These are phyloP conservation scores for Graphium colonna DNA, from an alignment of 2,888 invertebrate species.

Conservation along the genomic window DNA sequence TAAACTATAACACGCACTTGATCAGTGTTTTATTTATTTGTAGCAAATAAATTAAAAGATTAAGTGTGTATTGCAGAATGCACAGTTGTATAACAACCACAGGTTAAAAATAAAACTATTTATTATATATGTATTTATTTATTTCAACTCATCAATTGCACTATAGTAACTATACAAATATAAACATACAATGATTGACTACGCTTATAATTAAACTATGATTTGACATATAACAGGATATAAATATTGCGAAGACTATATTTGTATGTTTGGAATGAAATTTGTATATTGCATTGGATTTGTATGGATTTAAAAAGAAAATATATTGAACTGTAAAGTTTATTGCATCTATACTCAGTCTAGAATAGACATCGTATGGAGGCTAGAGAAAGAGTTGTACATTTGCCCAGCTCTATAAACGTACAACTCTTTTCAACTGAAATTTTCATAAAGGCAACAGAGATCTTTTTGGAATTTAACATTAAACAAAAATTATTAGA, in stretches of 20 bases:
- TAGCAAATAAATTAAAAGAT: too few relatives aligned
- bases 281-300: conserved; percentile 7
- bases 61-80: too few relatives aligned
- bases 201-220: conserved; percentile 45
- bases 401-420: conserved; percentile 76
- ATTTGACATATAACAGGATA: conserved; percentile 21
- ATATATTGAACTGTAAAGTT: conserved; percentile 6
- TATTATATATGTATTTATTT: conserved; percentile 54
- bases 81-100: too few relatives aligned
- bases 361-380: background rate
- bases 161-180: conserved; percentile 74
- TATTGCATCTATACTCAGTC: conserved; percentile 2
- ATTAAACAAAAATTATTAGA: conserved; percentile 19
- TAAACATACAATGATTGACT: conserved; percentile 64
- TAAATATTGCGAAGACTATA: conserved; percentile 30
- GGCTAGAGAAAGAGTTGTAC: conserved; percentile 60
- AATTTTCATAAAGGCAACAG: conserved; percentile 30
- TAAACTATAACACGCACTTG: too few relatives aligned
- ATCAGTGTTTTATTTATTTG: background rate
- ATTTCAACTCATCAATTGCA: conserved; percentile 73
- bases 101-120: conserved; percentile 33
- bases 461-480: conserved; percentile 1
- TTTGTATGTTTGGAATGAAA: background rate
- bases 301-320: background rate
- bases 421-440: conserved; percentile 62